Conservation (phyloP, 92 coral and sea anemone species). For the Chrysogorgia sp. region DNA sequence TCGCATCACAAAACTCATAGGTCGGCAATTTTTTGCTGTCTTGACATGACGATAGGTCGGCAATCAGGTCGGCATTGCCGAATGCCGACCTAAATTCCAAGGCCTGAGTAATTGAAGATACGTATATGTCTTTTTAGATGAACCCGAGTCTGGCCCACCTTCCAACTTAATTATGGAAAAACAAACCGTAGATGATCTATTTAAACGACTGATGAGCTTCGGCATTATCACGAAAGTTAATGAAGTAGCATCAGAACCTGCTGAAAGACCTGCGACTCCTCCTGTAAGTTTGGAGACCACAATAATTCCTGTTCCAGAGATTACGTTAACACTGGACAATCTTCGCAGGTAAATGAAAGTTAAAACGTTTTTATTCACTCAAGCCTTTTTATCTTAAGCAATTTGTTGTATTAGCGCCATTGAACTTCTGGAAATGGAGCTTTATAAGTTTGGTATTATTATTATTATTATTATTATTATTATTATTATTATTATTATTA, state of each 20-base stretch:
- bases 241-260: constrained; percentile 66
- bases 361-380: neutral
- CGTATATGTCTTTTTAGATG: neutral
- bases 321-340: constrained; percentile 68
- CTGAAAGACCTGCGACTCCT: constrained; percentile 66
- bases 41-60: too few species aligned
- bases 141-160: constrained; percentile 57
- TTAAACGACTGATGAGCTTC: constrained; percentile 70
- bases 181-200: constrained; percentile 85
- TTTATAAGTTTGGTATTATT: too few species aligned
- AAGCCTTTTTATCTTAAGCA: neutral
- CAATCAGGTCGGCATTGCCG: too few species aligned
- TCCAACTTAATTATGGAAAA: constrained; percentile 91
- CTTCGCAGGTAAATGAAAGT: constrained; percentile 72
- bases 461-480: too few species aligned
- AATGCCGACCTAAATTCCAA: too few species aligned
- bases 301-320: constrained; percentile 60
- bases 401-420: neutral
- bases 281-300: constrained; percentile 42
- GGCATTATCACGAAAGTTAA: constrained; percentile 88
- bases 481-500: too few species aligned
- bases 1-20: too few species aligned
- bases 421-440: neutral
- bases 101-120: neutral
- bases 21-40: too few species aligned